Base-by-base conservation (phyloP, 2,113 vertebrate species). In the Rhinopomastus cyanomelas region DNA sequence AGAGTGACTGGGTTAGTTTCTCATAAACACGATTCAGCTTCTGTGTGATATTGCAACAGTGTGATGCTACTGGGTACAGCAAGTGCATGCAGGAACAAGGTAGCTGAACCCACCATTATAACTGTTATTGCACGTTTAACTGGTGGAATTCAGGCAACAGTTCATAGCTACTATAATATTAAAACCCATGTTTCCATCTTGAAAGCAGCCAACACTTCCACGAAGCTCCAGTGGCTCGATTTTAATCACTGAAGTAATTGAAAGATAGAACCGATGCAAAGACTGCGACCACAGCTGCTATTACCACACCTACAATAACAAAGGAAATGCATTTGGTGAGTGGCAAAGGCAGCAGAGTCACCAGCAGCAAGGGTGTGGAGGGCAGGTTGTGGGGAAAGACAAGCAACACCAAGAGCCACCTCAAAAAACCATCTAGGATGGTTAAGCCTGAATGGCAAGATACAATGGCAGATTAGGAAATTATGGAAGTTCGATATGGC, bases 181-280 rank as follows among this genome's bases (percentile, higher is more conserved):
- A n/a, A n/a, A n/a, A n/a, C n/a, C n/a, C n/a, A 53, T 30, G 51
- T 37, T 81, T 85, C 67, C 68, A 75, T 81, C 87, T 69, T 92
- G 77, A 48, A 34, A 83, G 37, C 10, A 51, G 62, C 64, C 92
- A 87, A 2, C 48, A 42, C 64, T 86, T 80, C 79, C 72, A 71
- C 21, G 87, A 75, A 89, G 85, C 51, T 90, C 56, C 61, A 1
- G 78, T n/a, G 66, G 89, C 64, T 78, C 76, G 57, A 79, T 62
- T 69, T 96, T 94, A 97, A 73, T 98, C 97, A 88, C 97, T 98
- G 96, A 98, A 98, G 96, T 97, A 98, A 91, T 95, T 96, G 89
- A 98, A 97, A 87, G 97, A 97, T 94, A 98, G 86, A 62, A 97
- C 83, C 3, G 88, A 95, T 6, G 97, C 96, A 71, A 98, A 79